Percentiles rank a stretch among this genome's conserved stretches.
Evolutionary conservation across 2,797 vertebrate species (phyloP).

Genomic region (Pterois miles): DNA sequence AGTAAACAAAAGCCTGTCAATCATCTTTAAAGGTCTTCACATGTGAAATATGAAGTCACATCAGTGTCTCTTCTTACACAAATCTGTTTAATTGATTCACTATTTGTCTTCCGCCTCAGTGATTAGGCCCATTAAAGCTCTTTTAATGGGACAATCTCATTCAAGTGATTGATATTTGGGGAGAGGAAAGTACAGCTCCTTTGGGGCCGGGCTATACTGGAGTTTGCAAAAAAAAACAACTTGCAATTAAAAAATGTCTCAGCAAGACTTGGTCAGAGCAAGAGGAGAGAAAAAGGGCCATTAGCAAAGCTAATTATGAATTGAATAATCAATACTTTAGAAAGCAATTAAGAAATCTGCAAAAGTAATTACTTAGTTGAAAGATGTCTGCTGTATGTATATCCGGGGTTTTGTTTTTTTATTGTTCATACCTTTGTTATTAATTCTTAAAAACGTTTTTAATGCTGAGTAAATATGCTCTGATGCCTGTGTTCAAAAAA

Average conservation of each 20-base stretch:
- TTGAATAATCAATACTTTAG: conserved; percentile 55
- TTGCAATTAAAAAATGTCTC: conserved; percentile 69
- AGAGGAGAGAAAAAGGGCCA: conserved; percentile 17
- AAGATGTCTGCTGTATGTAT: conserved; percentile 11
- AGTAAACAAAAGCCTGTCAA: conserved; percentile 59
- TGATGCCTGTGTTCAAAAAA: not conserved
- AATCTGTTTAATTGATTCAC: conserved; percentile 80
- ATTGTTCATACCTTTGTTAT: conserved; percentile 11
- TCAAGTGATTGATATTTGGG: conserved; percentile 81
- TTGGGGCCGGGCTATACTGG: conserved; percentile 44
- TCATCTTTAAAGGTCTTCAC: conserved; percentile 58
- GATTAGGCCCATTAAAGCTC: conserved; percentile 80
- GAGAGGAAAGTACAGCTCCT: conserved; percentile 66
- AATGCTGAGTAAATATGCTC: not conserved
- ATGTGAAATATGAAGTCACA: conserved; percentile 61
- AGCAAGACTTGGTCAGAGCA: conserved; percentile 37
- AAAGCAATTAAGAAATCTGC: conserved; percentile 53
- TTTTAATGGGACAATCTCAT: conserved; percentile 81
- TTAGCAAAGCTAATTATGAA: conserved; percentile 59
- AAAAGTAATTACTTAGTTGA: conserved; percentile 57
- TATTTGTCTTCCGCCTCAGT: conserved; percentile 74
- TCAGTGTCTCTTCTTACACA: conserved; percentile 68
- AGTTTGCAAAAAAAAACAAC: conserved; percentile 50
- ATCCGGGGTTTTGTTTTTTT: not conserved
- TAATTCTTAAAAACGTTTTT: conserved; percentile 1